Base-by-base conservation (phyloP, 2,113 vertebrate genomes). In the Pomatorhinus ruficollis region DNA sequence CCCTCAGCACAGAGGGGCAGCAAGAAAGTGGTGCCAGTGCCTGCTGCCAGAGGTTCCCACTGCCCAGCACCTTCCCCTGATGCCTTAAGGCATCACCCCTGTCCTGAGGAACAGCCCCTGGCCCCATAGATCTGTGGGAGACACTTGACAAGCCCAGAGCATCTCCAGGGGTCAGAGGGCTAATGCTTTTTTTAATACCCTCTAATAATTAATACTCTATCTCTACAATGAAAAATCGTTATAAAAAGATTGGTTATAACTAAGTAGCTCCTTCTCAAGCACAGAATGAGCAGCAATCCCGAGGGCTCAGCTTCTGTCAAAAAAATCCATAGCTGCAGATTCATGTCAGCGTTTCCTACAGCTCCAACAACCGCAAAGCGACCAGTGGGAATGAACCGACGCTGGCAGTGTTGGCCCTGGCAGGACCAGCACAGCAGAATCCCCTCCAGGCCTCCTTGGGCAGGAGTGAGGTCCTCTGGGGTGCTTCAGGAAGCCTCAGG, bases 261-360 rank as follows among this genome's bases (percentile, higher is more conserved):
- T 39, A 61, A 91, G 83, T 72, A 75, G 80, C 79, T 97, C 54
- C 76, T 86, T 78, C 64, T 85, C 19, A 6, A 89, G 39, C 89
- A 78, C 20, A 21, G 56, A 88, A 86, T 83, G 80, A 97, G 65
- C 70, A 95, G 84, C 90, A 86, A 25, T 88, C 90, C 95, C 66
- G 2, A 77, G 81, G 87, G 90, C 80, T 97, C 65, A n/a, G 88
- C 81, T 65, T 54, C 81, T 94, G 92, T 96, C 81, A 97, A 72
- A 97, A 75, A 96, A 84, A 95, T 93, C 88, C 82, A 93, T 92
- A 87, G 85, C 89, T 96, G 88, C 54, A 94, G 94, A 94, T 95
- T 97, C 87, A 82, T 39, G 50, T 88, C 17, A 18, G 79, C 5
- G 1, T 90, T 96, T 95, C 72, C 81, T 91, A 6, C 66, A 15